Conservation (phyloP, 2,797 vertebrate genomes). For the Neopelma chrysocephalum region DNA sequence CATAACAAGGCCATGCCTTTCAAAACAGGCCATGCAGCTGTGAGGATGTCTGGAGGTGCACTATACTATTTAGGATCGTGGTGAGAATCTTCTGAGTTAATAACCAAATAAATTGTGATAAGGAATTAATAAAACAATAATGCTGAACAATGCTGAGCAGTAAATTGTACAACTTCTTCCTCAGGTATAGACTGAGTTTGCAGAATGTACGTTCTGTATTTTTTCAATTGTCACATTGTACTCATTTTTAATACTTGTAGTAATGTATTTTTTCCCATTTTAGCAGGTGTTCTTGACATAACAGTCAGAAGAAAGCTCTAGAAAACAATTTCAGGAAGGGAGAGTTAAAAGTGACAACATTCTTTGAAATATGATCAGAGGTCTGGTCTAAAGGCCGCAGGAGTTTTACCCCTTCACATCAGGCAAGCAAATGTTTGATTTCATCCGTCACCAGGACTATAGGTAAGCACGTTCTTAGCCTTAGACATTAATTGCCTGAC, state of each 20-base stretch:
- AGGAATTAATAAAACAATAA: neutral
- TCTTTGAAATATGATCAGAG: neutral
- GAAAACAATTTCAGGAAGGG: neutral
- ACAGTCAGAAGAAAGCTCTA: neutral
- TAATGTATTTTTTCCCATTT: neutral
- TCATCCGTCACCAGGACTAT: neutral
- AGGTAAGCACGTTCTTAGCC: neutral
- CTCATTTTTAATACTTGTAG: neutral
- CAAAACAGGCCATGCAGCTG: neutral
- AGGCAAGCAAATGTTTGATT: neutral
- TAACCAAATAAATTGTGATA: neutral
- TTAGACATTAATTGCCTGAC: neutral
- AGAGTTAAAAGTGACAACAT: neutral
- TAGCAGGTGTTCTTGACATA: neutral
- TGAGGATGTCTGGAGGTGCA: neutral
- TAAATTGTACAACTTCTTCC: neutral
- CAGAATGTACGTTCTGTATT: neutral
- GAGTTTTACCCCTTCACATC: neutral
- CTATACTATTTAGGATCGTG: fast-evolving
- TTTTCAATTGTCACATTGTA: neutral
- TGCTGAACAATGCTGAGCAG: neutral
- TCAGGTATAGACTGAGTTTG: neutral
- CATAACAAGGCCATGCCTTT: neutral
- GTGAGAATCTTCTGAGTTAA: neutral
- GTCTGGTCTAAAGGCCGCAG: fast-evolving